A percentile compares a stretch with the other conserved stretches of the same genome.
These are phyloP conservation scores for Scaptodrosophila lebanonensis DNA, from an alignment of 1,140 invertebrate genomes.

Conservation along the genomic window DNA sequence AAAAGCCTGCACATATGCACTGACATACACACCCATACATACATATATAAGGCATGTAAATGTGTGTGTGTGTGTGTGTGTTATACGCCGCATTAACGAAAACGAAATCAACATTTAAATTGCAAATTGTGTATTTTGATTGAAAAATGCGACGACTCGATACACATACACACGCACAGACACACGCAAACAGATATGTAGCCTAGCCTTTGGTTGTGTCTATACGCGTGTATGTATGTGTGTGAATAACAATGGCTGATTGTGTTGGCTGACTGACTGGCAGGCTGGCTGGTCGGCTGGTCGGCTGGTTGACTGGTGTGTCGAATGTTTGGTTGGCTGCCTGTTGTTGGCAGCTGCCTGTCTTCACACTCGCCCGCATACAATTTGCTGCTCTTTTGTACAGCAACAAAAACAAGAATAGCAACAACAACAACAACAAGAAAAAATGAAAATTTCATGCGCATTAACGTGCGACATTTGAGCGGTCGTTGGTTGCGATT, in stretches of 20 bases:
- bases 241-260: conserved; percentile 5
- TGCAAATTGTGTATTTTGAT: conserved; percentile 60
- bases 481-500: neutral
- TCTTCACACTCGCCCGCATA: conserved; percentile 43
- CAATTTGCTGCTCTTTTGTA: conserved; percentile 42
- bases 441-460: conserved; percentile 36
- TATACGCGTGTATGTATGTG: no score
- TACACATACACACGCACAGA: conserved; percentile 2
- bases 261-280: conserved; percentile 1
- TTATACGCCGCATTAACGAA: conserved; percentile 56
- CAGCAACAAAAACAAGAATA: conserved; percentile 33
- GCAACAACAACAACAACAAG: conserved; percentile 16
- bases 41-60: neutral
- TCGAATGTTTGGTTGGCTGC: conserved; percentile 1
- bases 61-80: conserved; percentile 4
- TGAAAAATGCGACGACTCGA: conserved; percentile 34
- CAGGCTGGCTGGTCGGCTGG: no score
- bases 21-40: no score
- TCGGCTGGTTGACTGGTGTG: no score
- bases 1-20: conserved; percentile 30
- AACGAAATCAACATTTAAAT: conserved; percentile 68
- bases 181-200: neutral
- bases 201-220: neutral
- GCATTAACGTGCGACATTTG: conserved; percentile 62
- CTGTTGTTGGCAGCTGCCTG: conserved; percentile 44